Base-by-base conservation (phyloP, 2,113 vertebrate genomes). In the Okapia johnstoni region DNA sequence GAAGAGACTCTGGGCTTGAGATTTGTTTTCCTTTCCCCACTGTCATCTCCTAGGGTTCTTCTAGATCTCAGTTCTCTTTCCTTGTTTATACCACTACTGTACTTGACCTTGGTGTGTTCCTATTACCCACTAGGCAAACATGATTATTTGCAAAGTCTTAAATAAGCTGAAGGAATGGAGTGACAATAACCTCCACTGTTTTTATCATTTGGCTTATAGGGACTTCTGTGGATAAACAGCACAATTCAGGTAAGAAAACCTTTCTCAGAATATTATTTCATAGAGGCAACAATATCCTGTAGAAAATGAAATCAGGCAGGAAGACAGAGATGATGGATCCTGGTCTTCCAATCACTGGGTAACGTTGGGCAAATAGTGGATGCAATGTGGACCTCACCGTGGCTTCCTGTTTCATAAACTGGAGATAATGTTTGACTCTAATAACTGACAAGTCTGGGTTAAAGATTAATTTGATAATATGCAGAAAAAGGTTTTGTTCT, bases 181-280 rank as follows among this genome's bases (percentile, higher is more conserved):
- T 60, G 52, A 80, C 12, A 80, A 16, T 54, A 90, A 86, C 43
- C 33, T 73, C 11, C 21, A 88, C 63, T 90, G 25, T 55, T 88
- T 81, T 93, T 81, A 92, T 91, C 33, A 73, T 94, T 91, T 96
- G 93, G 88, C 25, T 76, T 94, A 25, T 46, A 83, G 81, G 58
- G 87, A 84, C 43, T 96, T 17, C 46, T 90, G 43, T 48, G 76
- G 55, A 52, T 95, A 80, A 50, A 83, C 26, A 63, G 23, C 28
- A 80, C 85, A 79, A 88, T 76, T 73, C 80, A 95, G 79, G 84
- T 85, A 93, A 88, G 61, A 90, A 91, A 93, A 77, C 4, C 28
- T 95, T 50, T 95, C 88, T 70, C 86, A 94, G 84, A 76, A 52
- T 61, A 87, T 48, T 95, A 76, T 96, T 96, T 90, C 66, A 87